Conservation (phyloP, 2,797 vertebrate species). For the Odontamblyopus lacepedii region DNA sequence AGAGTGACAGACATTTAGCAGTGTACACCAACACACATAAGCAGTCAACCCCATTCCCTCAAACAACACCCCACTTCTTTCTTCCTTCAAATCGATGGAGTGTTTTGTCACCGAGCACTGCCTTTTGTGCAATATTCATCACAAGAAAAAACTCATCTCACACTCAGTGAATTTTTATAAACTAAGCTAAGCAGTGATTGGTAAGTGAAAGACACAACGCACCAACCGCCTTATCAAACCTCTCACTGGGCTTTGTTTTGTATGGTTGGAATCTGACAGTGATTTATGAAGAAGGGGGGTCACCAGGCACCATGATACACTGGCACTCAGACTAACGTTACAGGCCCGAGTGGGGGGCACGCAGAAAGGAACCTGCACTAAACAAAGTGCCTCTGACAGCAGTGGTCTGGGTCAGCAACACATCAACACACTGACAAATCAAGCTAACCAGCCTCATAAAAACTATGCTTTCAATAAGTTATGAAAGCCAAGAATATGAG, state of each 20-base stretch:
- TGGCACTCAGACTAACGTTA: constrained; percentile 73
- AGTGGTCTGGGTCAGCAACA: constrained; percentile 59
- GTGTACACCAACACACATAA: constrained; percentile 70
- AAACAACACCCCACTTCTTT: constrained; percentile 33
- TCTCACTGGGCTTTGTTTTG: constrained; percentile 65
- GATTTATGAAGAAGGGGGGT: constrained; percentile 76
- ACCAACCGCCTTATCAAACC: constrained; percentile 57
- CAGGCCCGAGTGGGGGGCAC: constrained; percentile 61
- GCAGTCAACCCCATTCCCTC: constrained; percentile 74
- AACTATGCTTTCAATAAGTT: constrained; percentile 55
- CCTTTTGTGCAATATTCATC: constrained; percentile 70
- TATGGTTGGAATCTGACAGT: constrained; percentile 74
- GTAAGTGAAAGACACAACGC: constrained; percentile 53
- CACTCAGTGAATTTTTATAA: constrained; percentile 74
- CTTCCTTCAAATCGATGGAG: constrained; percentile 61
- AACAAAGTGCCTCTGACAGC: constrained; percentile 65
- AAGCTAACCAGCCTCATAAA: constrained; percentile 43
- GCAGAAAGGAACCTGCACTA: constrained; percentile 70
- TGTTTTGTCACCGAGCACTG: constrained; percentile 66
- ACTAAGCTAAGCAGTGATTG: constrained; percentile 54
- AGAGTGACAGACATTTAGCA: constrained; percentile 53
- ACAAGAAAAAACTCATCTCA: constrained; percentile 63
- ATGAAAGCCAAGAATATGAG: constrained; percentile 57
- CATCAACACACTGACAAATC: constrained; percentile 44
- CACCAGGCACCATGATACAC: constrained; percentile 72